A percentile compares a stretch with the other conserved stretches of the same genome.
Evolutionary conservation across 2,797 vertebrate genomes (phyloP).

Genomic region (Peromyscus eremicus): DNA sequence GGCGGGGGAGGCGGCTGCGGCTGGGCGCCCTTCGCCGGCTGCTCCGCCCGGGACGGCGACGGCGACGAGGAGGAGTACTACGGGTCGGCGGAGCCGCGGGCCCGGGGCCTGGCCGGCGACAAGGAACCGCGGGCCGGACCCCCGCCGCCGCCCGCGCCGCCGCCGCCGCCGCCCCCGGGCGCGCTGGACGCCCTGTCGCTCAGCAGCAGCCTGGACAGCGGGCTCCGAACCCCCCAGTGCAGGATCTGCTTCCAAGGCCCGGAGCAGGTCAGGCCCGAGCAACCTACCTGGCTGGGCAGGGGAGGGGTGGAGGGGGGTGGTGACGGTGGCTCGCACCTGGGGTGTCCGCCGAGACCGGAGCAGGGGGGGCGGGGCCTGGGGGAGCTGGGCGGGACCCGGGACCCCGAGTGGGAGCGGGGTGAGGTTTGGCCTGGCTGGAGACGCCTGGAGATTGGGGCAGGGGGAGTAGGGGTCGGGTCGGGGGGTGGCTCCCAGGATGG

Average conservation of each 20-base stretch:
- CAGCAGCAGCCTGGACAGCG: constrained; percentile 94
- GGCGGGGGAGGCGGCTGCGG: constrained; percentile 92
- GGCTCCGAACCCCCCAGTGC: constrained; percentile 95
- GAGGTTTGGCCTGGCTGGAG: not conserved
- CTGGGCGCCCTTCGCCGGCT: constrained; percentile 95
- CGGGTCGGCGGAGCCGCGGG: constrained; percentile 91
- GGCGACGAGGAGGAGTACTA: constrained; percentile 97
- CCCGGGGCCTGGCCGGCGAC: constrained; percentile 91
- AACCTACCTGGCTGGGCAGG: not conserved
- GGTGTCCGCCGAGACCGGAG: not conserved
- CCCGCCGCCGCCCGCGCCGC: constrained; percentile 83
- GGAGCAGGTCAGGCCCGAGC: constrained; percentile 92
- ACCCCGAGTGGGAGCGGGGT: not conserved
- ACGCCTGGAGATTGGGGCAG: not conserved
- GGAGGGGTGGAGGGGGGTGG: not conserved
- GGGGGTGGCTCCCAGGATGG: not conserved
- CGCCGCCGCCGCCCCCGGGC: constrained; percentile 81
- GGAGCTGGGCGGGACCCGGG: constrained; percentile 42
- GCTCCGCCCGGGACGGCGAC: constrained; percentile 90
- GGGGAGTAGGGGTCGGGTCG: not conserved
- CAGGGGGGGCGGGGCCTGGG: constrained; percentile 67
- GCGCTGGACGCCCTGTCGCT: constrained; percentile 94
- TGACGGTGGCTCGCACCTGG: constrained; percentile 61
- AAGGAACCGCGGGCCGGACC: constrained; percentile 89
- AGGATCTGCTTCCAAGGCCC: constrained; percentile 97